phyloP scores from a whole-genome alignment of 2,113 vertebrate species.

The Nothocercus nigrocapillus region DNA sequence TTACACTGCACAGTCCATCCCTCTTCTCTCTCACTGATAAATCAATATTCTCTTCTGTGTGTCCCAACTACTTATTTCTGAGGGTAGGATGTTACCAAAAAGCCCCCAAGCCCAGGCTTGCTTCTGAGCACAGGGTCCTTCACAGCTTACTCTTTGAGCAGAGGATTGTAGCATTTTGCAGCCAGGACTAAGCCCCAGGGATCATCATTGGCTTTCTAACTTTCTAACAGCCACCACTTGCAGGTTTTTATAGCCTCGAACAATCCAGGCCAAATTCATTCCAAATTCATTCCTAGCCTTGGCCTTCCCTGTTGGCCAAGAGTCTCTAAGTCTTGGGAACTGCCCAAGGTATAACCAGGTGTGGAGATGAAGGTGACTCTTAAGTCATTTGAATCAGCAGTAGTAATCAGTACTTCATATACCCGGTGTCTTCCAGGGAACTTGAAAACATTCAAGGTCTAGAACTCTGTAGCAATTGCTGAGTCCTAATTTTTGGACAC shows the following conservation, averaged over 20 bases:
- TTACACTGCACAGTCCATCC: accelerated
- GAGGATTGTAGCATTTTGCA: not conserved
- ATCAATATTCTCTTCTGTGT: accelerated
- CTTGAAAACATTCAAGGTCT: not conserved
- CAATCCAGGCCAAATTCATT: not conserved
- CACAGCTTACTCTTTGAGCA: accelerated
- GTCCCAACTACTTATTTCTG: not conserved
- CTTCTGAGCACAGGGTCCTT: not conserved
- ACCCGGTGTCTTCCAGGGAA: not conserved
- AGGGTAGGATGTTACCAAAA: not conserved
- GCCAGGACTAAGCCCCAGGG: not conserved
- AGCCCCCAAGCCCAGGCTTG: accelerated
- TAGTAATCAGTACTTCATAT: not conserved
- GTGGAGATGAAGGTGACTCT: not conserved
- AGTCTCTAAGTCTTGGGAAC: not conserved
- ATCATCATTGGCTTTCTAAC: not conserved
- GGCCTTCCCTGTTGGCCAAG: not conserved
- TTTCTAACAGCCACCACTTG: not conserved
- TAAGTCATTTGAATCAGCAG: not conserved
- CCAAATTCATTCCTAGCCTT: not conserved
- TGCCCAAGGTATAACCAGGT: not conserved
- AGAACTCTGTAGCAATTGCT: not conserved
- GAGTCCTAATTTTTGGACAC: not conserved
- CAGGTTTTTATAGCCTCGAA: not conserved
- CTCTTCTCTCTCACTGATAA: not conserved